Evolutionary conservation across 2,113 vertebrate species (phyloP), one percentile per base, ranked within the genome.

Genomic region (Onychostoma macrolepis): DNA sequence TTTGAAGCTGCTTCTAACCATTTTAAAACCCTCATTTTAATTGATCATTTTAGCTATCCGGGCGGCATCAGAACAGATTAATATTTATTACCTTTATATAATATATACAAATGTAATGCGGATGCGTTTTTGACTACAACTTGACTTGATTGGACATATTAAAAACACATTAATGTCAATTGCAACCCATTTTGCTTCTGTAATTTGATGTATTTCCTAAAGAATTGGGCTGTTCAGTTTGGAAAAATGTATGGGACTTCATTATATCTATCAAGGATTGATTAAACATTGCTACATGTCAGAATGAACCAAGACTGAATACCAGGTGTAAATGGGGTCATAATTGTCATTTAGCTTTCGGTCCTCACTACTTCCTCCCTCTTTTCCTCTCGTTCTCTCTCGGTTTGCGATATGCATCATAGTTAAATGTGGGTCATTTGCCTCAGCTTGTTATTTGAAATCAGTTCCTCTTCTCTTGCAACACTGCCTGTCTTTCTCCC

Each of bases 381-480:
- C 12, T 89, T 28, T 85, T 80, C 48, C 83, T 82, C 78, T 38
- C 9, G 26, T 30, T 69, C 33, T 87, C 19, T 67, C 71, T 74
- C 4, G 17, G 88, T 81, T 33, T 65, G 5, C 21, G 45, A 33
- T 43, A 53, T 74, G 50, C 56, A 65, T 38, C 77, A 36, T 17
- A 53, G 67, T 82, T 38, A 61, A 89, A 91, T 91, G 84, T 91
- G 83, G 91, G 90, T 92, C 91, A 87, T 80, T 85, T 86, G 83
- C 58, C 75, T 88, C 79, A 71, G 81, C 87, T 91, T 82, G 69
- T 87, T 91, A 84, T 88, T 48, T 79, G 77, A 86, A 88, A 90
- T 88, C 72, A 67, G 58, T 85, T 77, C 19, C 33, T 30, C 3
- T 45, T 53, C 26, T 56, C n/a, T 30, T 36, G 24, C 43, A 21